A percentile compares a stretch with the other conserved stretches of the same genome.
Conservation (phyloP, 92 coral and sea anemone genomes). For the Paragorgia papillata region DNA sequence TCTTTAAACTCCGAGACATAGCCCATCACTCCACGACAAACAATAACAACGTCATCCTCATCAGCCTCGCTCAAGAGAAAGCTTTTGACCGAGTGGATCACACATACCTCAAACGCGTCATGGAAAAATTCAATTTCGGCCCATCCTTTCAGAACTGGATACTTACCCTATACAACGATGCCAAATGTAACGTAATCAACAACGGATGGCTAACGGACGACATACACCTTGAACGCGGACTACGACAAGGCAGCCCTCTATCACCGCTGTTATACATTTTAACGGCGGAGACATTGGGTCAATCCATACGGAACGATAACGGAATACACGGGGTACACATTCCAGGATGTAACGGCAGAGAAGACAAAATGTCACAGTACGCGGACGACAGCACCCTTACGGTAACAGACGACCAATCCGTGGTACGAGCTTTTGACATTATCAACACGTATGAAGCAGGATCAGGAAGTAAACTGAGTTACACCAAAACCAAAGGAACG, state of each 20-base stretch:
- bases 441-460: neutral
- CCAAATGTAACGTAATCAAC: constrained; percentile 18
- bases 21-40: neutral
- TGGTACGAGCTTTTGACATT: constrained; percentile 13
- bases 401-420: constrained; percentile 13
- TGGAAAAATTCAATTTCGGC: constrained; percentile 36
- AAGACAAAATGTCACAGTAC: constrained; percentile 28
- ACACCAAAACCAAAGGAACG: neutral
- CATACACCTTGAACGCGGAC: constrained; percentile 11
- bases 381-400: constrained; percentile 38
- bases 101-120: constrained; percentile 27
- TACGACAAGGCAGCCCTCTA: constrained; percentile 54
- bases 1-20: constrained; percentile 11
- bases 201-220: constrained; percentile 32
- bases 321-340: constrained; percentile 41
- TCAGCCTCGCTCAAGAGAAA: neutral
- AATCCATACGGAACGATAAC: constrained; percentile 22
- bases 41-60: neutral
- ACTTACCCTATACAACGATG: constrained; percentile 1
- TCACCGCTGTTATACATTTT: constrained; percentile 48
- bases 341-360: neutral
- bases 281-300: constrained; percentile 27
- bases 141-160: constrained; percentile 48
- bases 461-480: neutral
- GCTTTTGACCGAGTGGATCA: constrained; percentile 10